Percentiles rank a stretch among this genome's conserved stretches.
Evolutionary conservation across 2,113 vertebrate species (phyloP).

Genomic region (Strix uralensis): DNA sequence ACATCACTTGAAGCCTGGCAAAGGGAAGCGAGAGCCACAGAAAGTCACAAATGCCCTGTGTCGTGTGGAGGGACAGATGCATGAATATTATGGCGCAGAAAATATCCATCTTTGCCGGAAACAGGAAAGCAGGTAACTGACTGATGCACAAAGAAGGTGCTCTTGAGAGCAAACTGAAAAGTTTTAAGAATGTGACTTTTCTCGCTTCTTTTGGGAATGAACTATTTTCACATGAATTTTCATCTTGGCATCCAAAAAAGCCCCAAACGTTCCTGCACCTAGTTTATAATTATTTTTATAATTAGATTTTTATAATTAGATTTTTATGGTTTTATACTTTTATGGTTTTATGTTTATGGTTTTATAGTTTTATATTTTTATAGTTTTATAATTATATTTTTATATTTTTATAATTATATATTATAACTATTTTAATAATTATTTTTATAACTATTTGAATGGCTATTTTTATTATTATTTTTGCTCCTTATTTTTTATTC

Average conservation of each 20-base stretch:
- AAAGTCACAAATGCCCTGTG: not conserved
- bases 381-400: too few species aligned
- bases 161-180: not conserved
- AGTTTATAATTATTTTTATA: not conserved
- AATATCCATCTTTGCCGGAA: not conserved
- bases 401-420: too few species aligned
- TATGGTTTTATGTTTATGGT: too few species aligned
- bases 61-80: fast-evolving
- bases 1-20: not conserved
- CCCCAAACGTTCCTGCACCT: too few species aligned
- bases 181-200: not conserved
- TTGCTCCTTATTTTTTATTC: too few species aligned
- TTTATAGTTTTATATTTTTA: too few species aligned
- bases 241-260: not conserved
- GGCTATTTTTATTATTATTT: too few species aligned
- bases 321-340: too few species aligned
- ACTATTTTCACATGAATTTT: not conserved
- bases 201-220: not conserved
- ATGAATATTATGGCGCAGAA: not conserved
- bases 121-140: not conserved
- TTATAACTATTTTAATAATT: too few species aligned
- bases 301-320: too few species aligned
- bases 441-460: too few species aligned
- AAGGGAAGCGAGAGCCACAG: not conserved
- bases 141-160: not conserved